Evolutionary conservation across 2,888 invertebrate species (phyloP), one percentile per base, ranked within the genome.

Genomic region (Acleris cristana): DNA sequence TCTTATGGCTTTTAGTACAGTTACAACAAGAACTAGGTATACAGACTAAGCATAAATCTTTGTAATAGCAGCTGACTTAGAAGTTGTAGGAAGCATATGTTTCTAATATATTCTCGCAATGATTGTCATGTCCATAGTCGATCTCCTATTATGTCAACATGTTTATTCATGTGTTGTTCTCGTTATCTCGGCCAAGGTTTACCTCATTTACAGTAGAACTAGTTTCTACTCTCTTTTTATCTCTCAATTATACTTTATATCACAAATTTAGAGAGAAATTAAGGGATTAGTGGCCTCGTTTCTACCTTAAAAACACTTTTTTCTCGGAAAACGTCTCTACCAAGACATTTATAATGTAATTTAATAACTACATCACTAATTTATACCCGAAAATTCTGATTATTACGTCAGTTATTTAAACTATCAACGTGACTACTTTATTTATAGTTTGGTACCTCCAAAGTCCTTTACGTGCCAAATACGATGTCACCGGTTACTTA

Each of bases 121-220:
- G 63, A 73, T 67, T 53, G 58, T 61, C 69, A 60, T 60, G 26
- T 68, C 52, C 70, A 71, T 72, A 72, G 73, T 68, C 70, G 74
- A 73, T 73, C 71, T 70, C 71, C 70, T 70, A 73, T 77, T 80
- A 78, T 74, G 76, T 80, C 76, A 80, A 78, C 76, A 74, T 78
- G 69, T 69, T 69, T 72, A 71, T 70, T 69, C 69, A 69, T 73
- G 64, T 67, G 71, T 70, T 73, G 72, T 81, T 79, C 72, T 71
- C 70, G 72, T 70, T 75, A 79, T 81, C 76, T 71, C 73, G 82
- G 84, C 83, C 84, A 84, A 82, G 82, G 82, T 74, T 72, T 74
- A 72, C 74, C 48, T 71, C 76, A 71, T 65, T 72, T 75, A 57
- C 45, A 72, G 71, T 73, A 69, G 54, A 65, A 69, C 65, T 69